Conservation (phyloP, 2,113 vertebrate species). For the Aegypius monachus region DNA sequence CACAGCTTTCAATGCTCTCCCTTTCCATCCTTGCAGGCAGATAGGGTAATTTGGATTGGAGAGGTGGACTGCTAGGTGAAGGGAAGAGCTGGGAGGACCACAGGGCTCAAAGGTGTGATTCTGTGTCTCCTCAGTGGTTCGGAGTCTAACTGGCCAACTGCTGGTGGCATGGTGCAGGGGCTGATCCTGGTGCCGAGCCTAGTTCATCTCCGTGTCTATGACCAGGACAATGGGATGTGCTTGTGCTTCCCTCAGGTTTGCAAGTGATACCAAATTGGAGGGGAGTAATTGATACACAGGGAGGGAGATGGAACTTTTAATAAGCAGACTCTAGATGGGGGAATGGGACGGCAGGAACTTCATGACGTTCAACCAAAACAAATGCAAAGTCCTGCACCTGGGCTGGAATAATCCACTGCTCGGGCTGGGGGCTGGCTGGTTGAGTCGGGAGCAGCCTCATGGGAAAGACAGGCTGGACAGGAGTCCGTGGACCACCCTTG, state of each 20-base stretch:
- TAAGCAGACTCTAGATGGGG: neutral
- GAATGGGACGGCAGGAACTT: neutral
- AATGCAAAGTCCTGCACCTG: neutral
- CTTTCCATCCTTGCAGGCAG: neutral
- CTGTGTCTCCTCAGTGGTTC: neutral
- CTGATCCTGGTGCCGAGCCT: neutral
- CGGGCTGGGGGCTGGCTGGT: neutral
- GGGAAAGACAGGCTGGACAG: neutral
- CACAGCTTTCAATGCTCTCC: neutral
- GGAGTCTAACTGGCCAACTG: neutral
- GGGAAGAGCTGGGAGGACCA: neutral
- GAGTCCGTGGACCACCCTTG: neutral
- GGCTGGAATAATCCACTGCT: neutral
- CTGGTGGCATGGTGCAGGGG: neutral
- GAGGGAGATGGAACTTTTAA: neutral
- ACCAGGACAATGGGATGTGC: neutral
- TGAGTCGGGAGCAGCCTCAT: neutral
- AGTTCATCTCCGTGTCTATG: neutral
- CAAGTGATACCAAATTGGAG: neutral
- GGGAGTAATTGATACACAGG: rapidly evolving
- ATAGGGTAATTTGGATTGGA: neutral
- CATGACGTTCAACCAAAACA: neutral
- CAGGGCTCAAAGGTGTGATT: neutral
- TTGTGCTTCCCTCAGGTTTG: neutral
- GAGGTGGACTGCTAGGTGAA: rapidly evolving